phyloP scores from a whole-genome alignment of 37 sponge, comb jelly and placozoan genomes.

The Hormiphora californensis region DNA sequence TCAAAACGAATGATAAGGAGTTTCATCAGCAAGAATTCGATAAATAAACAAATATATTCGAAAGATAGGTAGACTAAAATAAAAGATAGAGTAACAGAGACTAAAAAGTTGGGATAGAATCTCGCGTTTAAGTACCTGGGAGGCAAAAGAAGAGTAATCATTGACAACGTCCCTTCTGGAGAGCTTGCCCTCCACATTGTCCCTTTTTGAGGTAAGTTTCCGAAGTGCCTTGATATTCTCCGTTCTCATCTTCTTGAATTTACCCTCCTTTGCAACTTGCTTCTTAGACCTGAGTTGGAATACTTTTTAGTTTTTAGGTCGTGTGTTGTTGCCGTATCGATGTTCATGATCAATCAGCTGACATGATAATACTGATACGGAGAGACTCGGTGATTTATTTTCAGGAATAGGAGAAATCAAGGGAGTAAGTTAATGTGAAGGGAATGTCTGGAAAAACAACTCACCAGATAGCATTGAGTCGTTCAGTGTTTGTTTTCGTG shows the following conservation, averaged over 20 bases:
- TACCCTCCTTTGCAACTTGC: slow-evolving; percentile 67
- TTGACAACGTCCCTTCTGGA: slow-evolving; percentile 66
- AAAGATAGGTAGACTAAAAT: no score
- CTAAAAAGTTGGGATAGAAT: no score
- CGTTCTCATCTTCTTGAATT: slow-evolving; percentile 65
- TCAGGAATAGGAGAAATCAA: background rate
- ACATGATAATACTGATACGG: background rate
- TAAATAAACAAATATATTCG: no score
- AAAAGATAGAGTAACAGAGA: no score
- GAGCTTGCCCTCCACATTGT: slow-evolving; percentile 74
- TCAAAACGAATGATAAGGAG: background rate
- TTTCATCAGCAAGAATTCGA: background rate
- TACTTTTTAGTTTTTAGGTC: no score
- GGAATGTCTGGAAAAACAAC: background rate
- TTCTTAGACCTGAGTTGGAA: slow-evolving; percentile 67
- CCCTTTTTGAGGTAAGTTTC: slow-evolving; percentile 68
- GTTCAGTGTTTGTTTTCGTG: slow-evolving; percentile 64
- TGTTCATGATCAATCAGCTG: background rate
- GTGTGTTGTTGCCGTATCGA: no score
- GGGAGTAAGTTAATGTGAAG: background rate
- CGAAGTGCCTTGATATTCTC: slow-evolving; percentile 91
- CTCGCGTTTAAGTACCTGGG: slow-evolving; percentile 62
- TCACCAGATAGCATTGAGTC: slow-evolving; percentile 87
- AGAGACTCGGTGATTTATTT: background rate
- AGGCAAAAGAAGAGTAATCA: slow-evolving; percentile 80